phyloP scores from a whole-genome alignment of 30 jellyfish, hydroid and myxozoan species.

The Morbakka virulenta region DNA sequence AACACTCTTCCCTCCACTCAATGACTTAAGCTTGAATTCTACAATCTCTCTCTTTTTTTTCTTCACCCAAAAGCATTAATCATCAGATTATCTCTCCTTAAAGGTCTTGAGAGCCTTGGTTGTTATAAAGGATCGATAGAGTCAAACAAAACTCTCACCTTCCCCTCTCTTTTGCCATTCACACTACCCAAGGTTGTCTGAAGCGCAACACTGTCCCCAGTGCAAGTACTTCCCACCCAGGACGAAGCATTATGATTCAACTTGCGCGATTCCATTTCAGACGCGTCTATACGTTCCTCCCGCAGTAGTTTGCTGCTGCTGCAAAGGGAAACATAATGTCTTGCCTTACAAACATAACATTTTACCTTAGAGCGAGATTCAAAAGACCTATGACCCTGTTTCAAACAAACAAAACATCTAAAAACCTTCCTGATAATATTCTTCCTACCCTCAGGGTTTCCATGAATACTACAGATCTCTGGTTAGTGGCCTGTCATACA shows the following conservation, averaged over 20 bases:
- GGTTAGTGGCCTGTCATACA: neutral
- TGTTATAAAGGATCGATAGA: conserved; percentile 1
- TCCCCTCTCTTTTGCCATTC: conserved; percentile 15
- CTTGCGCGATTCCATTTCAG: neutral
- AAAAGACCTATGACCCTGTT: too few species aligned
- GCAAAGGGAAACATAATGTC: neutral
- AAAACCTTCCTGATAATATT: neutral
- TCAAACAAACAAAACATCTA: too few species aligned
- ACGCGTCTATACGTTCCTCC: neutral
- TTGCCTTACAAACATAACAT: neutral
- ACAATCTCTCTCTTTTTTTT: too few species aligned
- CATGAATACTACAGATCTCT: neutral
- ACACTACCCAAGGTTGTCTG: conserved; percentile 11
- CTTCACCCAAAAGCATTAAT: conserved; percentile 5
- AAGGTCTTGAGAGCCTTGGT: conserved; percentile 3
- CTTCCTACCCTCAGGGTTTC: neutral
- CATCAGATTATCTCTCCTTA: neutral
- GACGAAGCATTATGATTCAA: neutral
- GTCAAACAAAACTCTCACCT: conserved; percentile 1
- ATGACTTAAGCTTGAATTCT: too few species aligned
- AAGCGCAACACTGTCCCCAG: neutral
- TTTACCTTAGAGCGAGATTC: too few species aligned
- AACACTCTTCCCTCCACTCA: too few species aligned
- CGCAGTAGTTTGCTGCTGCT: neutral
- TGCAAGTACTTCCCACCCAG: conserved; percentile 8